These are phyloP conservation scores for Micronycteris hirsuta DNA, from an alignment of 2,113 vertebrate species.

Conservation along the genomic window DNA sequence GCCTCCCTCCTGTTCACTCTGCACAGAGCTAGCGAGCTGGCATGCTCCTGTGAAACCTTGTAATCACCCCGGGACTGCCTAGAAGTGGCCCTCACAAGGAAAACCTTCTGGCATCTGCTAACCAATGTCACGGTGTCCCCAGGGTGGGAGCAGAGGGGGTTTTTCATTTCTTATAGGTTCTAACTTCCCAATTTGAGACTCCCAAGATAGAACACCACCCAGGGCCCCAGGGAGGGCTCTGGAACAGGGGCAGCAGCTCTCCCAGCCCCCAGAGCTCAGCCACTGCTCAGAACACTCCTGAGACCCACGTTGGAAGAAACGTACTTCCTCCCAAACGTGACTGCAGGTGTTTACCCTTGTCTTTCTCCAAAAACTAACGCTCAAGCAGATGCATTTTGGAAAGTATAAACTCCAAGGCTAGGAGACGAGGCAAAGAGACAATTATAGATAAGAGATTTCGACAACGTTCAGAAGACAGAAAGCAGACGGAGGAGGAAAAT, in stretches of 20 bases:
- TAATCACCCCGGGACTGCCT: background rate
- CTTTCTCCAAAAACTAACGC: background rate
- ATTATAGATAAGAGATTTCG: conserved; percentile 25
- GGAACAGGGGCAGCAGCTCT: background rate
- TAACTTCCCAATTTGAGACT: background rate
- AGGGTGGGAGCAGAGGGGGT: background rate
- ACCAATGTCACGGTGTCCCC: background rate
- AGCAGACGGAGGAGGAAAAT: conserved; percentile 42
- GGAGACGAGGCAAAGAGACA: background rate
- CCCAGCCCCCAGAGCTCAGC: background rate
- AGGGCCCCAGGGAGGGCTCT: background rate
- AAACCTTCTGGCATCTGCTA: background rate
- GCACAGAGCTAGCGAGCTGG: fast-evolving
- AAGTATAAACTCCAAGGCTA: conserved; percentile 23
- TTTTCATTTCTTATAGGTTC: background rate
- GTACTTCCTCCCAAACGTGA: background rate
- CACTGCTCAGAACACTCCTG: background rate
- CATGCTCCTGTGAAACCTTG: background rate
- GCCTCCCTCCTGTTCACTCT: background rate
- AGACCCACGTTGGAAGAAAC: background rate
- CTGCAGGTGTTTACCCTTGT: background rate
- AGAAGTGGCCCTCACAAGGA: background rate
- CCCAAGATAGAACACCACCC: background rate
- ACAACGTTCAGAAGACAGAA: conserved; percentile 25
- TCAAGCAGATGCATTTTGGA: conserved; percentile 7